A percentile compares a stretch with the other conserved stretches of the same genome.
phyloP scores from a whole-genome alignment of 1,140 invertebrate genomes.

The Ceratina calcarata region DNA sequence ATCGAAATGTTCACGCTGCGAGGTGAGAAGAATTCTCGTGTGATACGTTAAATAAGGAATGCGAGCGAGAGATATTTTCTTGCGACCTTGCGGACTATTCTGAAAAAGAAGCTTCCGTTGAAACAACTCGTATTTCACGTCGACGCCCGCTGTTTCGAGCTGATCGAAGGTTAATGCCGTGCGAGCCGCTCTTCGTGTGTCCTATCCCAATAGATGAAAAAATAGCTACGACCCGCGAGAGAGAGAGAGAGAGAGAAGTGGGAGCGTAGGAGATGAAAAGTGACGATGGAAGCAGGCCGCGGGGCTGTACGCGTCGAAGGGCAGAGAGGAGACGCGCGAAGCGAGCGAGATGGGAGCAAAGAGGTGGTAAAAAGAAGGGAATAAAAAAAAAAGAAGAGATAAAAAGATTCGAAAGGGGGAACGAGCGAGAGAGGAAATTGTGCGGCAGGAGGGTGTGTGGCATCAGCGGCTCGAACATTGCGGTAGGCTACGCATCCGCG shows the following conservation, averaged over 20 bases:
- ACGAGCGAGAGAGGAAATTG: slow-evolving; percentile 9
- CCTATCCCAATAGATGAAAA: slow-evolving; percentile 68
- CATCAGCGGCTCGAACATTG: slow-evolving; percentile 67
- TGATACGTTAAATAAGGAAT: neutral
- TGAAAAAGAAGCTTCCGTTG: slow-evolving; percentile 19
- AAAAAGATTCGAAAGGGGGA: neutral
- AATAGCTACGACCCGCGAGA: slow-evolving; percentile 53
- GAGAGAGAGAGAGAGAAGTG: no score
- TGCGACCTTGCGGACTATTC: neutral
- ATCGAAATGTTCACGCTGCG: no score
- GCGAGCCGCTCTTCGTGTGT: slow-evolving; percentile 37
- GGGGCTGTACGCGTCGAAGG: neutral
- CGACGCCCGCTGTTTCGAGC: slow-evolving; percentile 15
- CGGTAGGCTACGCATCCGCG: slow-evolving; percentile 74
- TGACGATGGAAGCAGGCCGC: neutral
- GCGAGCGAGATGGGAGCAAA: slow-evolving; percentile 28
- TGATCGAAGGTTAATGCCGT: slow-evolving; percentile 62
- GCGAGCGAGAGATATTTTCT: no score
- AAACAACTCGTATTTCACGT: slow-evolving; percentile 48
- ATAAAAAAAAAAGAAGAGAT: slow-evolving; percentile 12
- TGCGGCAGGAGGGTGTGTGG: neutral
- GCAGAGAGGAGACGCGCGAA: slow-evolving; percentile 31
- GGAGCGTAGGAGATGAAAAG: slow-evolving; percentile 10
- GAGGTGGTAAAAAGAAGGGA: neutral
- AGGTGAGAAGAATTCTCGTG: no score